A percentile compares a stretch with the other conserved stretches of the same genome.
phyloP scores from a whole-genome alignment of 2,113 vertebrate species.

The Stomatorhinus ivindoensis region DNA sequence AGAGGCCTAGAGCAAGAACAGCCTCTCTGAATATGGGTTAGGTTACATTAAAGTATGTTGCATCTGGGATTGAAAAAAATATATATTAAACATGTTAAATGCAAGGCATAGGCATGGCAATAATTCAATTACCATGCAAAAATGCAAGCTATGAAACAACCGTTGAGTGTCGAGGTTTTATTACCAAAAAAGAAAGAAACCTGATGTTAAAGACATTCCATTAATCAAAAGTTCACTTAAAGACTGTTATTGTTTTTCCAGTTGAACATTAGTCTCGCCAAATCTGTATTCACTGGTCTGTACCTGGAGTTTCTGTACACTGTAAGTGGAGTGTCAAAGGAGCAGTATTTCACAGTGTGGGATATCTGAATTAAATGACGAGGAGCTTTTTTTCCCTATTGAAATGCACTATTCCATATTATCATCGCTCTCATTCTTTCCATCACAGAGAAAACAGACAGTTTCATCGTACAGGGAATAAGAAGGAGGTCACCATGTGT shows the following conservation, averaged over 20 bases:
- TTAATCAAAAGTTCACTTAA: neutral
- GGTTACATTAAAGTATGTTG: neutral
- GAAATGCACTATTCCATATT: neutral
- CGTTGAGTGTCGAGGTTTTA: neutral
- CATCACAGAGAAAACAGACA: neutral
- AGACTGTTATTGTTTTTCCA: constrained; percentile 17
- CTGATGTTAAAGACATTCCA: neutral
- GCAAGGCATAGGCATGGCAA: neutral
- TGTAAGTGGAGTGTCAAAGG: neutral
- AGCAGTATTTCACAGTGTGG: neutral
- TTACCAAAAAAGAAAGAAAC: neutral
- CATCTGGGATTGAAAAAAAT: neutral
- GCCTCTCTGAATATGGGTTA: neutral
- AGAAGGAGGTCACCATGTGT: neutral
- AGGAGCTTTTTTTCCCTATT: neutral
- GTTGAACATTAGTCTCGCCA: neutral
- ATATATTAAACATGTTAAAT: neutral
- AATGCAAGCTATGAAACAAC: neutral
- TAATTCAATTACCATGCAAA: neutral
- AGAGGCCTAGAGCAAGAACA: neutral
- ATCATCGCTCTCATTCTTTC: neutral
- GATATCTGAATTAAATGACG: neutral
- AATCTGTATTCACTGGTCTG: neutral
- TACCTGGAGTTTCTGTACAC: neutral
- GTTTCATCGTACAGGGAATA: neutral